A percentile compares a stretch with the other conserved stretches of the same genome.
Conservation (phyloP, 2,113 vertebrate genomes). For the Struthio camelus region DNA sequence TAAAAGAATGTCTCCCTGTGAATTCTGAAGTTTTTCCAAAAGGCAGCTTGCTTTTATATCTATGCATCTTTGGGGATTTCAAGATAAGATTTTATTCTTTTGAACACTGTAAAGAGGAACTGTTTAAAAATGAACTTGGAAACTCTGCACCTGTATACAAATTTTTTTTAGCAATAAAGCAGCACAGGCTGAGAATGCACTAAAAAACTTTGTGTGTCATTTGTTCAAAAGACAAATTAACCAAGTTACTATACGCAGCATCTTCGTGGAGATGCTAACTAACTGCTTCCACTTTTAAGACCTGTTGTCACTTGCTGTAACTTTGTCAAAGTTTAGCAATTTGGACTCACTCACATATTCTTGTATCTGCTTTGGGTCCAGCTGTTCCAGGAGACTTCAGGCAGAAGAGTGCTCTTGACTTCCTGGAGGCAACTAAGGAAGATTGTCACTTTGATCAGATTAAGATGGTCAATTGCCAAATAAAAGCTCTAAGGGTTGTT, state of each 20-base stretch:
- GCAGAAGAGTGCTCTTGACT: not conserved
- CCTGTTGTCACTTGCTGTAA: not conserved
- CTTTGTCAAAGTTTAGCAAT: not conserved
- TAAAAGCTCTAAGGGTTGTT: not conserved
- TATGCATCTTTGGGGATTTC: constrained; percentile 80
- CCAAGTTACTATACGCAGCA: fast-evolving
- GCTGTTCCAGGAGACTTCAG: not conserved
- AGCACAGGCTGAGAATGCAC: constrained; percentile 82
- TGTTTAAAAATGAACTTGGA: constrained; percentile 75
- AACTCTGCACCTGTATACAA: constrained; percentile 81
- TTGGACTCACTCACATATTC: not conserved
- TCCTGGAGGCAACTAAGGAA: not conserved
- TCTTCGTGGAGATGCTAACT: not conserved
- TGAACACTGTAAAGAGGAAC: constrained; percentile 76
- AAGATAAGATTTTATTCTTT: constrained; percentile 76
- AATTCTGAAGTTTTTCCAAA: constrained; percentile 73
- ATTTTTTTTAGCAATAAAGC: constrained; percentile 82
- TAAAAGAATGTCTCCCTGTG: constrained; percentile 66
- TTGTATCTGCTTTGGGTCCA: not conserved
- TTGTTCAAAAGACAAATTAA: constrained; percentile 21
- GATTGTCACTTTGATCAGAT: not conserved
- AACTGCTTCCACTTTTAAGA: not conserved
- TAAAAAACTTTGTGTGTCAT: constrained; percentile 54
- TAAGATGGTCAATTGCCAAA: not conserved
- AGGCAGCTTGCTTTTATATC: constrained; percentile 82